Evolutionary conservation across 2,888 invertebrate species (phyloP), one percentile per base, ranked within the genome.

Genomic region (Troides aeacus): DNA sequence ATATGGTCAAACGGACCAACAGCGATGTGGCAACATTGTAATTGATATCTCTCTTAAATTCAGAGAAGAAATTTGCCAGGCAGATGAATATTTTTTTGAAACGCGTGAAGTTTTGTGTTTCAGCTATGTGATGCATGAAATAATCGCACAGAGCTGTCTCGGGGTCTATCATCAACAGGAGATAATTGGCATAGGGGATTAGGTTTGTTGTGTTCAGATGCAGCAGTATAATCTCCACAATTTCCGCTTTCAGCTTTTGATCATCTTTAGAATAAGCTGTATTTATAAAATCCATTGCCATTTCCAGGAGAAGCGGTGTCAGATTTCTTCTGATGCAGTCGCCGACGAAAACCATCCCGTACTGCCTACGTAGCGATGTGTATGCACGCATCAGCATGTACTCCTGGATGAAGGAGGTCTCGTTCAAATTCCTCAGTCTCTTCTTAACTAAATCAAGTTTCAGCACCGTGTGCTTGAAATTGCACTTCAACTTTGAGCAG

Each of bases 101-200:
- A 8, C 89, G 80, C 0, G 85, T 81, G 74, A 92, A 91, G 74
- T 92, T 92, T 64, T 85, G 88, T 2, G 90, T 85, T 10, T 80
- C 74, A 0, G 88, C 86, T 69, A 92, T 82, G 0, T 79, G 75
- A 23, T 78, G 70, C 77, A 92, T 81, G 5, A 87, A 84, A 0
- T 78, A 73, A 30, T 89, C 87, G 63, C 89, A 90, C 1, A 90
- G 71, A 2, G 78, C 53, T 0, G 71, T 57, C 0, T 63, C 58
- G 2, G 74, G 36, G 3, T 71, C 5, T 1, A 79, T 56, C 4
- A 71, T 58, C 30, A 71, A 77, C n/a, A 69, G 74, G 0, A 90
- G 77, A 7, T 86, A 72, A 66, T 88, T 83, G 5, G 77, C 79
- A 67, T 76, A 85, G 12, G 66, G 66, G 1, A 73, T 69, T 23